Conservation (phyloP, 2,888 invertebrate genomes). For the Lysandra bellargus region DNA sequence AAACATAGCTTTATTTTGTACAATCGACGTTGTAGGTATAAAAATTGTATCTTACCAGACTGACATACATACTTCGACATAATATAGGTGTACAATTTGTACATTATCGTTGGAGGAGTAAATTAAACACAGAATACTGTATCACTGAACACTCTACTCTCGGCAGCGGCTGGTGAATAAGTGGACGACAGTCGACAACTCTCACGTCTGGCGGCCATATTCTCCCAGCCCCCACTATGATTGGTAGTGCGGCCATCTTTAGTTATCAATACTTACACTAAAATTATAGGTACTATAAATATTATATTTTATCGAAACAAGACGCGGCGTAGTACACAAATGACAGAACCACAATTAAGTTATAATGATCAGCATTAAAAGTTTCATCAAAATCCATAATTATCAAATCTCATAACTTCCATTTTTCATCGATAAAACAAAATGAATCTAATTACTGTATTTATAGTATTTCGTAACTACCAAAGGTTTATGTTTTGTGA, state of each 20-base stretch:
- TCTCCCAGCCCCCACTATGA: too few relatives aligned
- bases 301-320: not conserved
- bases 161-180: too few relatives aligned
- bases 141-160: too few relatives aligned
- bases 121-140: too few relatives aligned
- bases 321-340: not conserved
- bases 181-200: too few relatives aligned
- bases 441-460: not conserved
- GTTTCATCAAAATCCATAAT: not conserved
- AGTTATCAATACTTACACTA: too few relatives aligned
- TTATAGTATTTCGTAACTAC: not conserved
- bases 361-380: not conserved
- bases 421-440: slow-evolving; percentile 9
- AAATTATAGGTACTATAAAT: too few relatives aligned
- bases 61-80: not conserved
- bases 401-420: not conserved
- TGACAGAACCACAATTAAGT: not conserved
- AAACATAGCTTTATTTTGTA: not conserved
- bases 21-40: not conserved
- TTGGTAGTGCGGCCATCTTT: too few relatives aligned
- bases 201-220: too few relatives aligned
- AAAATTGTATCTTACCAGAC: not conserved
- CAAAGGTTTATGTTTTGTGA: not conserved
- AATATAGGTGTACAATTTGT: too few relatives aligned
- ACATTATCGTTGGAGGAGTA: too few relatives aligned